phyloP scores from a whole-genome alignment of 2,797 vertebrate species.

The Intellagama lesueurii region DNA sequence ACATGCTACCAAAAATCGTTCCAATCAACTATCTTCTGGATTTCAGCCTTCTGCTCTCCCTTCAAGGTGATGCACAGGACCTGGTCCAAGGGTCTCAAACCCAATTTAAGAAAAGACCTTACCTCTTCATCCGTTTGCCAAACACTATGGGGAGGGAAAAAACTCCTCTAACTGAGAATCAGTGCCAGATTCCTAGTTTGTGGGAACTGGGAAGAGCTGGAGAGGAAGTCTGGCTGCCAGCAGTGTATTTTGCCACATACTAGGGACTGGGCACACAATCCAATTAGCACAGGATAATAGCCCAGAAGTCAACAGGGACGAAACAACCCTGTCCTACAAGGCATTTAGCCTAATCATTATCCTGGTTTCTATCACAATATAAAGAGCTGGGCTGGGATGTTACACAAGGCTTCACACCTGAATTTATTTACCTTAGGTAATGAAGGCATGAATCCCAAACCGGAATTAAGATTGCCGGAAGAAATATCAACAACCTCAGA shows the following conservation, averaged over 20 bases:
- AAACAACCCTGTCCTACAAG: not conserved
- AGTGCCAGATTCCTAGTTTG: not conserved
- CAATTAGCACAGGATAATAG: not conserved
- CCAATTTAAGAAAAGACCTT: not conserved
- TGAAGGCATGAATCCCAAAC: not conserved
- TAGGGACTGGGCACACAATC: not conserved
- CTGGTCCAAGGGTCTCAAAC: not conserved
- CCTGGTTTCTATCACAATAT: not conserved
- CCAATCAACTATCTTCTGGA: not conserved
- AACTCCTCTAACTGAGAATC: not conserved
- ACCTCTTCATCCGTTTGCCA: not conserved
- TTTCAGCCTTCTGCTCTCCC: not conserved
- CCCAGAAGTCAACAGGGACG: not conserved
- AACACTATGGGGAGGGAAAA: not conserved
- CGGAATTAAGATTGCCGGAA: too few relatives aligned
- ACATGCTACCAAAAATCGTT: conserved; percentile 9
- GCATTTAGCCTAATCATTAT: not conserved
- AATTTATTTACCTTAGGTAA: conserved; percentile 31
- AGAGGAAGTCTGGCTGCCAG: not conserved
- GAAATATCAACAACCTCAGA: too few relatives aligned
- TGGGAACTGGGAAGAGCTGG: not conserved
- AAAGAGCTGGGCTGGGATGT: not conserved
- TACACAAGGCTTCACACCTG: not conserved
- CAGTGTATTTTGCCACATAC: not conserved
- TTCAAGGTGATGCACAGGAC: not conserved